phyloP scores from a whole-genome alignment of 2,888 invertebrate genomes.

The Tethea ocularis region DNA sequence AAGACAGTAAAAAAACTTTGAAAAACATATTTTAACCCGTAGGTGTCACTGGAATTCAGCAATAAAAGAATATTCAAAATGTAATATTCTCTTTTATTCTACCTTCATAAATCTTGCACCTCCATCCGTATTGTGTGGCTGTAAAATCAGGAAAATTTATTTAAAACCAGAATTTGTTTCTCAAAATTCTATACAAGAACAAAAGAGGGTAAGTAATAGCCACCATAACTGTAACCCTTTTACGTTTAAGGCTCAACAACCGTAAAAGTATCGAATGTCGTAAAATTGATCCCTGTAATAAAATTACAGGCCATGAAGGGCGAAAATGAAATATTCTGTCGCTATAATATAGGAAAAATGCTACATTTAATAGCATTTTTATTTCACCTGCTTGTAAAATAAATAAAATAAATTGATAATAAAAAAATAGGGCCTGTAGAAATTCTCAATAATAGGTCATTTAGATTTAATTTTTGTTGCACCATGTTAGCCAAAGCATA shows the following conservation, averaged over 20 bases:
- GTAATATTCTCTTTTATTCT: background rate
- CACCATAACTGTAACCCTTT: slow-evolving; percentile 66
- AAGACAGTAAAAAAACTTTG: too few relatives aligned
- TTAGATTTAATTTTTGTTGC: background rate
- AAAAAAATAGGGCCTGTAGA: background rate
- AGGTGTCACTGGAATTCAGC: background rate
- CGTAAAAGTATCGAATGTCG: slow-evolving; percentile 76
- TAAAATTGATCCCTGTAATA: slow-evolving; percentile 75
- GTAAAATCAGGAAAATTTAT: slow-evolving; percentile 42
- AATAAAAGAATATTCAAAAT: background rate
- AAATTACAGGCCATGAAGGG: slow-evolving; percentile 69
- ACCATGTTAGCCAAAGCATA: slow-evolving; percentile 11
- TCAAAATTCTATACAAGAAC: slow-evolving; percentile 55
- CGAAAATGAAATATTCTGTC: slow-evolving; percentile 69
- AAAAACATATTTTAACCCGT: background rate
- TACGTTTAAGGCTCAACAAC: slow-evolving; percentile 68
- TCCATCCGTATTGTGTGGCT: slow-evolving; percentile 24
- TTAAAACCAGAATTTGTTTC: slow-evolving; percentile 44
- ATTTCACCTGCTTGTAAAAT: slow-evolving; percentile 8
- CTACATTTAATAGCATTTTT: slow-evolving; percentile 21
- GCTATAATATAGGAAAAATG: slow-evolving; percentile 52
- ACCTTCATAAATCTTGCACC: slow-evolving; percentile 13
- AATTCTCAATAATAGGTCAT: background rate
- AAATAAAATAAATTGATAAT: background rate
- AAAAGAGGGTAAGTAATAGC: slow-evolving; percentile 51